These are phyloP conservation scores for Microctonus brassicae DNA, from an alignment of 2,888 invertebrate genomes.

Conservation along the genomic window DNA sequence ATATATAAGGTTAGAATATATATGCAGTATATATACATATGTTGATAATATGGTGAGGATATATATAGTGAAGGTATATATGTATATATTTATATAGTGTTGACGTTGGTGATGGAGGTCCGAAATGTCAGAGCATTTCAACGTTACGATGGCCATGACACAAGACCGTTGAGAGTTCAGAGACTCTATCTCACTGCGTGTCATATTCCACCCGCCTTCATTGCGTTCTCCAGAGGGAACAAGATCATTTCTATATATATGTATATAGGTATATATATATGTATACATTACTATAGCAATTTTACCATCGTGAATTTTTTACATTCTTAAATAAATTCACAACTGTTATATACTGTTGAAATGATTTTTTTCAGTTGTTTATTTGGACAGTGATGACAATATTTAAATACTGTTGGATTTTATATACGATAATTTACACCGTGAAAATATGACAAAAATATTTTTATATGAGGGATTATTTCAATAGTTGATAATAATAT, in stretches of 20 bases:
- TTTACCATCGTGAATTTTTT: background rate
- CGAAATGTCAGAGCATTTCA: conserved; percentile 65
- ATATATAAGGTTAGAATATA: no score
- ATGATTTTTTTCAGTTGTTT: background rate
- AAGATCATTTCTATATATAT: conserved; percentile 20
- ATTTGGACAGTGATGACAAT: background rate
- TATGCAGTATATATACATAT: no score
- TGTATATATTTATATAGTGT: no score
- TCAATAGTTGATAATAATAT: no score
- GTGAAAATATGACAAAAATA: no score
- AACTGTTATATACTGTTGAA: background rate
- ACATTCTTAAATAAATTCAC: background rate
- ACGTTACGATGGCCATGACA: conserved; percentile 62
- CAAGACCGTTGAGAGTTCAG: conserved; percentile 27
- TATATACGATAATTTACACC: no score
- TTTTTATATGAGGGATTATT: no score
- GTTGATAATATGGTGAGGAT: no score
- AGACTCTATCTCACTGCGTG: conserved; percentile 3
- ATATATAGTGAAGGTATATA: no score
- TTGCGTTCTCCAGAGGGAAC: conserved; percentile 16
- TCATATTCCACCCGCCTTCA: conserved; percentile 10
- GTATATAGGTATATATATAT: no score
- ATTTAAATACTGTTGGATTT: no score
- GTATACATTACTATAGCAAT: conserved; percentile 12
- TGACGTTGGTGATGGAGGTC: conserved; percentile 48